Percentiles rank a stretch among this genome's conserved stretches.
phyloP scores from a whole-genome alignment of 2,113 vertebrate genomes.

The Parotia lawesii region DNA sequence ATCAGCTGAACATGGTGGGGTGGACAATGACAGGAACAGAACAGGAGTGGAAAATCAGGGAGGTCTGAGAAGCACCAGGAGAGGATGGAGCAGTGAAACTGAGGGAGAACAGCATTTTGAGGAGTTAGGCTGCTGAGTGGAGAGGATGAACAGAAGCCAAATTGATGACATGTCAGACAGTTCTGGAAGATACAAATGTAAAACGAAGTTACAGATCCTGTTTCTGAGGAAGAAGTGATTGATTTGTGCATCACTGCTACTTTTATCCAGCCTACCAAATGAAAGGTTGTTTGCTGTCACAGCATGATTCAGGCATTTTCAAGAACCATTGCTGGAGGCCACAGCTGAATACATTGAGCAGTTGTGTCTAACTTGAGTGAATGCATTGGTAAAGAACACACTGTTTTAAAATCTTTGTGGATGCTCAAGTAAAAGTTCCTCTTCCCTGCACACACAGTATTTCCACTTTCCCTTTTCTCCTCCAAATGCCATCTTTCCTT shows the following conservation, averaged over 20 bases:
- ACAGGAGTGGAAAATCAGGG: background rate
- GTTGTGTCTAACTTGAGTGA: background rate
- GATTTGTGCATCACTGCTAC: background rate
- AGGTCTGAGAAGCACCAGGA: background rate
- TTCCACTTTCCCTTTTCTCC: background rate
- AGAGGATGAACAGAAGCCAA: background rate
- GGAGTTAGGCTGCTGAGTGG: background rate
- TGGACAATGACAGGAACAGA: background rate
- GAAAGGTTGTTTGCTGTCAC: background rate
- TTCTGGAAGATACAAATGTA: background rate
- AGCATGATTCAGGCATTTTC: background rate
- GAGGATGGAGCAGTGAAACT: background rate
- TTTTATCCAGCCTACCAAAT: background rate
- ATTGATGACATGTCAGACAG: background rate
- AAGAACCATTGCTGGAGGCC: background rate
- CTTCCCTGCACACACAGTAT: background rate
- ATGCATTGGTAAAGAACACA: background rate
- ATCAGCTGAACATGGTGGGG: background rate
- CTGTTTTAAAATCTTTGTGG: background rate
- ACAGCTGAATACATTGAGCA: background rate
- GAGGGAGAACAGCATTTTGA: background rate
- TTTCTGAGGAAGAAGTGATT: background rate
- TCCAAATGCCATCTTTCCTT: background rate
- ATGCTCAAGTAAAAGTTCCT: background rate
- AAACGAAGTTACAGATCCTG: background rate